Evolutionary conservation across 2,797 vertebrate genomes (phyloP), one percentile per base, ranked within the genome.

Genomic region (Pristis pectinata): DNA sequence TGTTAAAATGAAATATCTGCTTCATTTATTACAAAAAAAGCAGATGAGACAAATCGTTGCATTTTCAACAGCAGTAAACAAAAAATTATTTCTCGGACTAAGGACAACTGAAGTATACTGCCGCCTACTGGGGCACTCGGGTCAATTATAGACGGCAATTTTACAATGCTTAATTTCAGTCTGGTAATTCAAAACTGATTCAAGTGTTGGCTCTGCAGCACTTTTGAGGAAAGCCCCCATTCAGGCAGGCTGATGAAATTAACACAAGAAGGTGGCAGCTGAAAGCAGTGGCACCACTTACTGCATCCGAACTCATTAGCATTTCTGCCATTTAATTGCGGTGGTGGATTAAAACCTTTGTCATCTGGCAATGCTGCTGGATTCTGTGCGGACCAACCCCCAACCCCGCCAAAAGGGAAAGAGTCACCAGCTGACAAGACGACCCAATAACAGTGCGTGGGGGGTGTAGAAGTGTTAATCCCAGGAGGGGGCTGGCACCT

Each of bases 181-280:
- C 64, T 3, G 41, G 64, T 49, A 72, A 76, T 56, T 56, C 49
- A 94, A 76, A 76, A 34, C 92, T 94, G 92, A 53, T 74, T 93
- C 67, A 74, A 72, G 67, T 74, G 24, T 93, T 27, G 61, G 24
- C 44, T 93, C 27, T 27, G 67, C 92, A 30, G 64, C 44, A 53
- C 41, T 74, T 41, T 74, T 30, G 67, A 53, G 27, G 27, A 76
- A 74, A 74, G 7, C 70, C 41, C 11, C 24, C 11, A 53, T 76
- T 53, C 92, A 74, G 19, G 13, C 70, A 53, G 27, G 7, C 70
- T 74, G 70, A 94, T 53, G 92, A 94, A 94, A 94, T 76, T 74
- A 94, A 94, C 92, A 76, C 92, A 94, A 64, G 67, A n/a, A 93
- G 70, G 70, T 94, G 70, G 92, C 92, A 94, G 92, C 92, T 94